Conservation (phyloP, 2,888 invertebrate genomes). For the Leptura quadrifasciata region DNA sequence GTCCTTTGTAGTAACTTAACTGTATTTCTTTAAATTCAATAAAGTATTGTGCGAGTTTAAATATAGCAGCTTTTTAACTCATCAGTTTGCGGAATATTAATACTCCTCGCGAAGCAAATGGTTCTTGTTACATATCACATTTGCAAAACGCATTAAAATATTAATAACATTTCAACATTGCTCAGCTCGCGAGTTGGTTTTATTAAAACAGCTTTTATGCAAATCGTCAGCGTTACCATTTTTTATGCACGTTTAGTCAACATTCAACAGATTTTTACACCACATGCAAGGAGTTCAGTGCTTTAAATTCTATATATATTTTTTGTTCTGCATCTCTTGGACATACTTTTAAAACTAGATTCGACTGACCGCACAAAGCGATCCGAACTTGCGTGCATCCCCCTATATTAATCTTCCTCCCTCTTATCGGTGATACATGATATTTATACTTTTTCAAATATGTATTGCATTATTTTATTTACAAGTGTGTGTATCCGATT, state of each 20-base stretch:
- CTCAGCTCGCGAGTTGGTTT: conserved; percentile 14
- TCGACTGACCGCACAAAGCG: too few relatives aligned
- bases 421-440: too few relatives aligned
- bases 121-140: conserved; percentile 31
- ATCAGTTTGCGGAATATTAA: conserved; percentile 5
- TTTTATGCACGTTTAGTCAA: conserved; percentile 6
- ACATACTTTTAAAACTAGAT: too few relatives aligned
- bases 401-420: too few relatives aligned
- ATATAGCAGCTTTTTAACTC: background rate
- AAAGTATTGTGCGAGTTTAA: too few relatives aligned
- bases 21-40: background rate
- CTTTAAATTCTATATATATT: too few relatives aligned
- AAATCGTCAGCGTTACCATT: conserved; percentile 17
- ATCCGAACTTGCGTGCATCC: too few relatives aligned
- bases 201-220: conserved; percentile 27
- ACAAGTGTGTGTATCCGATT: too few relatives aligned
- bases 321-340: too few relatives aligned
- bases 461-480: too few relatives aligned
- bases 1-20: background rate
- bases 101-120: conserved; percentile 22
- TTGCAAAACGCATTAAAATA: conserved; percentile 40
- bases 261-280: background rate
- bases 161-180: conserved; percentile 31
- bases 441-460: too few relatives aligned
- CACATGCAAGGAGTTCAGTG: too few relatives aligned